Base-by-base conservation (phyloP, 2,888 invertebrate genomes). In the Gasteruption jaculator region DNA sequence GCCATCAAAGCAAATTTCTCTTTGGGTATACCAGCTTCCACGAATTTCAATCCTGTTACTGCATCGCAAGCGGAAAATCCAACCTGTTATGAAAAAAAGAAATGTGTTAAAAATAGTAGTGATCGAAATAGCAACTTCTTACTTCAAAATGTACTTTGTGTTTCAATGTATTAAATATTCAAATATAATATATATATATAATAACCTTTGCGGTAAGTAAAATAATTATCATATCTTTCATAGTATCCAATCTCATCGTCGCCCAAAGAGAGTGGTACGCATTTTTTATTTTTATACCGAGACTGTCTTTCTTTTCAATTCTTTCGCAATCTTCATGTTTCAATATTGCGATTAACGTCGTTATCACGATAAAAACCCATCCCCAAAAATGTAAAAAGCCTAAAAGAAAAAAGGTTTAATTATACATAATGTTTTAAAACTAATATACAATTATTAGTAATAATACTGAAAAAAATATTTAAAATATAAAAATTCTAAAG, bases 321-420 rank as follows among this genome's bases (percentile, higher is more conserved):
- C 65, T 68, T 6, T 64, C 69, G 2, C 65, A 57, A 47, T 80
- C 68, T 40, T 96, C 96, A 49, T 77, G 80, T 69, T 97, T 97
- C n/a, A 94, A 76, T 10, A 95, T 46, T 24, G 89, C 87, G 33
- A 97, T 85, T 3, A 96, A 62, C 0, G 93, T 91, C 0, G 99
- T 99, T 1, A 89, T 85, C 2, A 87, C 66, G 35, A 99, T 76
- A 68, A 97, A 99, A 2, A 90, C 77, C 72, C 91, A 79, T 4
- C 94, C 94, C 96, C 97, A 99, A 68, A 96, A 93, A 65, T 85
- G 83, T 11, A 99, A 76, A 71, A 96, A 99, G 53, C 89, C 90
- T 78, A 73, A 37, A 66, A 64, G 4, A 22, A n/a, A 11, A 36
- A 22, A 44, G 49, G 16, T n/a, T 18, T 11, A n/a, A 30, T n/a